Evolutionary conservation across 2,113 vertebrate genomes (phyloP).

Genomic region (Otolemur garnettii): DNA sequence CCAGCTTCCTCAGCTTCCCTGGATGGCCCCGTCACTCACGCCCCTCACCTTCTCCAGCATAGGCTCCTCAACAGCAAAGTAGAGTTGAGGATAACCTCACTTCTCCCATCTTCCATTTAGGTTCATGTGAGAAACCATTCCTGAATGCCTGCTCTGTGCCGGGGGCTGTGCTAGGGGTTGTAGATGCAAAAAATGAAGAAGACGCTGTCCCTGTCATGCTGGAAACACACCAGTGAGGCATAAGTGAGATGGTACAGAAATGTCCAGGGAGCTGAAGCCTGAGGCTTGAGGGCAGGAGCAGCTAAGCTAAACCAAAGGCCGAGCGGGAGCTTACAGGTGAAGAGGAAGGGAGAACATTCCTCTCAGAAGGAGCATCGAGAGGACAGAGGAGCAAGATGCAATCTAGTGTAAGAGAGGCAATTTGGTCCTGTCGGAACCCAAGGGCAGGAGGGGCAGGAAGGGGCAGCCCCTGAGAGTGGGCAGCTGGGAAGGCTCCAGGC

Average conservation of each 20-base stretch:
- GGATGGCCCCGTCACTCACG: neutral
- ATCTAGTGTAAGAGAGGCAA: neutral
- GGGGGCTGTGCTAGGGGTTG: neutral
- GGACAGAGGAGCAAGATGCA: neutral
- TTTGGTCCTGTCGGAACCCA: neutral
- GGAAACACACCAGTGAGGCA: neutral
- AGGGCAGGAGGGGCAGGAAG: neutral
- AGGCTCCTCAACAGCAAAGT: neutral
- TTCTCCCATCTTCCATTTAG: neutral
- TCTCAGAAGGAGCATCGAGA: neutral
- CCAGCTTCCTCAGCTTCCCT: too few relatives aligned
- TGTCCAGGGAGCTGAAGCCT: conserved; percentile 28
- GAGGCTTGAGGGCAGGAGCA: neutral
- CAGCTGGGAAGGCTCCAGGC: neutral
- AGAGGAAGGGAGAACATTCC: neutral
- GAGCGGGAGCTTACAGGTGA: neutral
- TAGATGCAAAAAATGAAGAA: neutral
- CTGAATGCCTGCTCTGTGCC: neutral
- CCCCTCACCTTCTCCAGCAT: neutral
- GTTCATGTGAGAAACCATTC: neutral
- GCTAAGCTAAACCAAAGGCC: neutral
- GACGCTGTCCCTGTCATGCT: neutral
- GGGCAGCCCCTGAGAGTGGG: neutral
- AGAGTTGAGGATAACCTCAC: neutral
- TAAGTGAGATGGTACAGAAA: neutral